Base-by-base conservation (phyloP, 2,888 invertebrate genomes). In the Serripes groenlandicus region DNA sequence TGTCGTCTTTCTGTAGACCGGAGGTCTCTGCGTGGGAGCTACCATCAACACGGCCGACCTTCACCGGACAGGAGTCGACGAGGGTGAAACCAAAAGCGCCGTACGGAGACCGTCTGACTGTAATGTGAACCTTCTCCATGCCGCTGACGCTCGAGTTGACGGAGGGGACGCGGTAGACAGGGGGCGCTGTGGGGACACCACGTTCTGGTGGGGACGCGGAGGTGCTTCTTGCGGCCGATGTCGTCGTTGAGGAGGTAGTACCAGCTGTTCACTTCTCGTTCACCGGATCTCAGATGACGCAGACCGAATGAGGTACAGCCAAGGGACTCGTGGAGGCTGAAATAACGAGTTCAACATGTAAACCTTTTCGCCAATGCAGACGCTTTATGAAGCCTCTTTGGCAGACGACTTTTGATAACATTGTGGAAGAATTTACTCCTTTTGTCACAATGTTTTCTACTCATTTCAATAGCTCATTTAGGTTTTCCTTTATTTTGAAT, bases 241-340 rank as follows among this genome's bases (percentile, higher is more conserved):
- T 96, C 96, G 94, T 96, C 96, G 69, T 96, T 96, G 92, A 97
- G 96, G 91, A 97, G 96, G 94, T 96, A 96, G 95, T 96, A 97
- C 90, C 96, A 96, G 91, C 97, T 97, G 91, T 95, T 94, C 88
- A 96, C 95, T 85, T 95, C 95, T 96, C 96, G 96, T 94, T 96
- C 96, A 95, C 86, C 88, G 11, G 79, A 80, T 30, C 97, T 96
- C 89, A 97, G 96, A 96, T 97, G 96, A 95, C 96, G 97, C 92
- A 98, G 96, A 91, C 97, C 97, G 95, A 98, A 97, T 95, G 97
- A 97, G 96, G 97, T 97, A 95, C 98, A 98, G 96, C 98, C 98
- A 95, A 98, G 96, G 95, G 98, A 97, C 95, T 98, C 98, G 96
- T 98, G 98, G 95, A 97, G 97, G 96, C 98, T 98, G 87, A 62